Percentiles rank a stretch among this genome's conserved stretches.
phyloP scores from a whole-genome alignment of 2,888 invertebrate genomes.

The Hypselothyrea guttata region DNA sequence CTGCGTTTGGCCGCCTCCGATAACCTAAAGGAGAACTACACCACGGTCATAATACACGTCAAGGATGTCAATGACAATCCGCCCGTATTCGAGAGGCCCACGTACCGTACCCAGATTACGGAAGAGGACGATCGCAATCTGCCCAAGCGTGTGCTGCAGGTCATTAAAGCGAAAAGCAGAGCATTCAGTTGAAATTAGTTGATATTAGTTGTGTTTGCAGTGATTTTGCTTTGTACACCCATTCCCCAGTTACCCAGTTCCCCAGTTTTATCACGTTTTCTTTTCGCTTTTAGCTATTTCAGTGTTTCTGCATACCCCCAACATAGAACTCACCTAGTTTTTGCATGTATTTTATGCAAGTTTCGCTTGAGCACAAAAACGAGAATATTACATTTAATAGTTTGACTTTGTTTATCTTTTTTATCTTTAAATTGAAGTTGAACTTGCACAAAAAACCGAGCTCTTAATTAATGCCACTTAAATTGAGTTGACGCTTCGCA shows the following conservation, averaged over 20 bases:
- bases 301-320: constrained; percentile 37
- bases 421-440: not conserved
- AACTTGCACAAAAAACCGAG: not conserved
- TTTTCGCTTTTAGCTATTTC: constrained; percentile 43
- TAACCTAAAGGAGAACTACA: constrained; percentile 98
- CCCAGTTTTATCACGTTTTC: constrained; percentile 20
- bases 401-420: constrained; percentile 6
- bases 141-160: constrained; percentile 96
- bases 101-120: constrained; percentile 96
- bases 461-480: constrained; percentile 22
- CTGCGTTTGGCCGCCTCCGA: constrained; percentile 96
- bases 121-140: constrained; percentile 97
- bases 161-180: constrained; percentile 71
- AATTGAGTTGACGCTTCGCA: constrained; percentile 22
- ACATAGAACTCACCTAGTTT: constrained; percentile 43
- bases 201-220: constrained; percentile 17
- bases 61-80: constrained; percentile 99
- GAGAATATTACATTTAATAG: constrained; percentile 3
- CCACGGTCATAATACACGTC: constrained; percentile 97
- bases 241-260: not conserved
- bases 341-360: constrained; percentile 34
- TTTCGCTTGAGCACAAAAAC: constrained; percentile 38
- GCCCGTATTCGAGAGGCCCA: constrained; percentile 96
- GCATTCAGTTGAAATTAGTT: constrained; percentile 3
- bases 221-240: constrained; percentile 10